Conservation (phyloP, 2,113 vertebrate genomes). For the Zosterops borbonicus region DNA sequence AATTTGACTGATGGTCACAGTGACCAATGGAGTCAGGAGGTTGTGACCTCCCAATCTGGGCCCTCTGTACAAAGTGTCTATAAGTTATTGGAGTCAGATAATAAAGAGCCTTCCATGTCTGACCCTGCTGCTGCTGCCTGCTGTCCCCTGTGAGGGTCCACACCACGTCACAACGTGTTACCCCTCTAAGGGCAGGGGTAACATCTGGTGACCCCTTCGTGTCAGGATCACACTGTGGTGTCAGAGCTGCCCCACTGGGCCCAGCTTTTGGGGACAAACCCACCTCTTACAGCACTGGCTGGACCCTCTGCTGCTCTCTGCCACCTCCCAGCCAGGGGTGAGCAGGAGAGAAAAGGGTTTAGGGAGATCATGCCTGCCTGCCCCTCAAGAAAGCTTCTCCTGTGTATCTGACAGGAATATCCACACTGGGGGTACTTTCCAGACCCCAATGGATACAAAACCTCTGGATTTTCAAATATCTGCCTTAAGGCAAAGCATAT, state of each 20-base stretch:
- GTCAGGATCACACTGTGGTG: neutral
- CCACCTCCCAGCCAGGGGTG: neutral
- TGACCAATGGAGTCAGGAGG: no score
- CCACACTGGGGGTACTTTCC: neutral
- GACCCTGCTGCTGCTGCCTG: no score
- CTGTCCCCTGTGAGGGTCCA: no score
- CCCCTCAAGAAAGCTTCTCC: neutral
- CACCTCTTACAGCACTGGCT: neutral
- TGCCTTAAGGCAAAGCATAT: neutral
- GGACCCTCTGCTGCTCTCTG: neutral
- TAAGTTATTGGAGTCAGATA: no score
- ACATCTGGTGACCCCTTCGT: no score
- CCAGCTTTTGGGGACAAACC: neutral
- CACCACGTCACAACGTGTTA: no score
- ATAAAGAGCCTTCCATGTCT: no score
- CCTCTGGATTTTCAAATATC: neutral
- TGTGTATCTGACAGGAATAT: neutral
- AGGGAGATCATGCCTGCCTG: neutral
- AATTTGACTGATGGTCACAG: no score
- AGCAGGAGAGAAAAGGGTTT: neutral
- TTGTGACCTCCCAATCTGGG: no score
- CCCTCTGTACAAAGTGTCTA: no score
- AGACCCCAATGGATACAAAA: accelerated
- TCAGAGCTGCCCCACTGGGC: neutral
- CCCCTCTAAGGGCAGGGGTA: no score